Percentiles rank a stretch among this genome's conserved stretches.
phyloP scores from a whole-genome alignment of 2,797 vertebrate species.

The Centropyge bicolor region DNA sequence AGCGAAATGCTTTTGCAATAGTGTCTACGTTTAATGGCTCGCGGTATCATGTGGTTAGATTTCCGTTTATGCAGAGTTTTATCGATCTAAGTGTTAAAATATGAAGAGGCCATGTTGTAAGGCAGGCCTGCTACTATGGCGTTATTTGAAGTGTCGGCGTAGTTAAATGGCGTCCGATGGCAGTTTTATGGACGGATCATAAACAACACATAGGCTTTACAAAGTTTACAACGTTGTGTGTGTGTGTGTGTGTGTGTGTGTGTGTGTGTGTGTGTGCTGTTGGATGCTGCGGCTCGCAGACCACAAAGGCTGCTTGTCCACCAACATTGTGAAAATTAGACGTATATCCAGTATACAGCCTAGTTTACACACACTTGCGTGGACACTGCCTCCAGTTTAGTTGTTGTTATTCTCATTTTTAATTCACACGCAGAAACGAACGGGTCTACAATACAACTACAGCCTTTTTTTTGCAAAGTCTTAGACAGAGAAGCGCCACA shows the following conservation, averaged over 20 bases:
- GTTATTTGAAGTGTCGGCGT: constrained; percentile 55
- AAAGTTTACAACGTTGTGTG: constrained; percentile 38
- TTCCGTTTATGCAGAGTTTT: constrained; percentile 46
- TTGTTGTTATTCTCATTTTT: neutral
- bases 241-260: constrained; percentile 21
- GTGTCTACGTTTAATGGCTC: constrained; percentile 22
- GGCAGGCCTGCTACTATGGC: constrained; percentile 16
- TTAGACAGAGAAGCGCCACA: constrained; percentile 19
- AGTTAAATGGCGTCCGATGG: constrained; percentile 68
- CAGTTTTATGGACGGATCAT: constrained; percentile 72
- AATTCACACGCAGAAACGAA: constrained; percentile 6
- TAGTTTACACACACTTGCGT: constrained; percentile 8
- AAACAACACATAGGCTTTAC: constrained; percentile 67
- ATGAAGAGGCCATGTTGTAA: constrained; percentile 39
- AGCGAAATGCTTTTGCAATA: constrained; percentile 14
- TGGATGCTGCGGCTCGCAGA: constrained; percentile 9
- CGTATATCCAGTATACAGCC: neutral
- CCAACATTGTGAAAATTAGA: constrained; percentile 18
- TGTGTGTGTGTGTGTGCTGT: constrained; percentile 30
- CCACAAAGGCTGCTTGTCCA: constrained; percentile 21
- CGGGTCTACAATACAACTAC: constrained; percentile 39
- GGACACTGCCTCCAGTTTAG: neutral
- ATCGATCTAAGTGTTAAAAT: constrained; percentile 50
- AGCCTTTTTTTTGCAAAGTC: constrained; percentile 15
- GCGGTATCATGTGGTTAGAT: constrained; percentile 28